Conservation (phyloP, 2,113 vertebrate genomes). For the Phalacrocorax aristotelis region DNA sequence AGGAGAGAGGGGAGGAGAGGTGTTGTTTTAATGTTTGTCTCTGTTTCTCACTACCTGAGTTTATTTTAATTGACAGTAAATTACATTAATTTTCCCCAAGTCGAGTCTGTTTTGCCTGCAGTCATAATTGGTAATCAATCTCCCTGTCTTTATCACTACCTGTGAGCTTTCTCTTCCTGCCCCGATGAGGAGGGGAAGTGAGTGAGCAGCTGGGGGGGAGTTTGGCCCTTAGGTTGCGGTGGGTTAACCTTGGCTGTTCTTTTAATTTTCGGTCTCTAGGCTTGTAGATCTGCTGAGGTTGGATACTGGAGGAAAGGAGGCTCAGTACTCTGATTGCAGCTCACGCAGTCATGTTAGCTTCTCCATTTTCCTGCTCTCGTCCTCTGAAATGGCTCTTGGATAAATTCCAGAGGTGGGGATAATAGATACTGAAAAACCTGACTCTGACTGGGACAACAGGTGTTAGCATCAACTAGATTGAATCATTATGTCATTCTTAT, state of each 20-base stretch:
- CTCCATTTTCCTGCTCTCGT: not conserved
- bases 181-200: not conserved
- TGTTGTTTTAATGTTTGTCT: fast-evolving
- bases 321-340: not conserved
- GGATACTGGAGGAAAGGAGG: not conserved
- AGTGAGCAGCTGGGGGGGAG: not conserved
- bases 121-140: not conserved
- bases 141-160: not conserved
- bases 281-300: not conserved
- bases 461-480: not conserved
- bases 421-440: not conserved
- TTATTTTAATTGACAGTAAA: not conserved
- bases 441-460: not conserved
- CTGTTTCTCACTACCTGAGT: not conserved
- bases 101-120: not conserved
- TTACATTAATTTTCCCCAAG: not conserved
- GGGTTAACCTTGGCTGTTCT: not conserved
- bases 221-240: not conserved
- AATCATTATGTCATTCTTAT: not conserved
- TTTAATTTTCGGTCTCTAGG: not conserved
- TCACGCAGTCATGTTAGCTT: not conserved
- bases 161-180: not conserved
- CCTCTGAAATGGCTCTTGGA: not conserved
- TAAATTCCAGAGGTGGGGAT: not conserved
- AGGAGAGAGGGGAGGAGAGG: not conserved